Evolutionary conservation across 1,140 invertebrate species (phyloP), one percentile per base, ranked within the genome.

Genomic region (Eueides isabella): DNA sequence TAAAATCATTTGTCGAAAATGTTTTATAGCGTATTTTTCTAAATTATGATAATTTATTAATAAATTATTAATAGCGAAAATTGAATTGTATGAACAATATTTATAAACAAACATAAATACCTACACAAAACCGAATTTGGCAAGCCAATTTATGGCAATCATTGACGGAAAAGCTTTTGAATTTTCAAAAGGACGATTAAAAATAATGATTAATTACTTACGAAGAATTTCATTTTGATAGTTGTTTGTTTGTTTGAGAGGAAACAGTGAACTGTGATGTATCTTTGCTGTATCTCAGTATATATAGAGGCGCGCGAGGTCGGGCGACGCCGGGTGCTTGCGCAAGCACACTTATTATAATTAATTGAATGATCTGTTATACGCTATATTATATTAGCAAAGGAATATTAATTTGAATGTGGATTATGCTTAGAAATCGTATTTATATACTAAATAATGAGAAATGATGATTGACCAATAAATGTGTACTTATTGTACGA

Each of bases 221-320:
- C 84, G 75, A 84, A 82, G 28, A 78, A 16, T 80, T 84, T 85
- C 84, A 85, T 85, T 64, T 19, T 65, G 61, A 38, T 67, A 9
- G 68, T 68, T 44, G 66, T 65, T 64, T 64, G 74, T 73, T 77
- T 68, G 72, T 69, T 72, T 71, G 63, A 62, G 78, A 67, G 35
- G 69, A 74, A 68, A 63, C 68, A 71, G 75, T 72, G 30, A 33
- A 76, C 69, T 80, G 48, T 55, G 70, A 70, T 63, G 64, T 19
- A 19, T 63, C 67, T n/a, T n/a, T 28, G 38, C 23, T 23, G 30
- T 33, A 28, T 61, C 31, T 19, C n/a, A 48, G 55, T 72, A 72
- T 80, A 77, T 80, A 80, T 73, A 73, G 44, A 28, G 44, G 63
- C 29, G 33, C 30, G 70, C 75, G 73, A 64, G 68, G 62, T 44